A percentile compares a stretch with the other conserved stretches of the same genome.
Evolutionary conservation across 2,113 vertebrate genomes (phyloP).

Genomic region (Oryzias celebensis): DNA sequence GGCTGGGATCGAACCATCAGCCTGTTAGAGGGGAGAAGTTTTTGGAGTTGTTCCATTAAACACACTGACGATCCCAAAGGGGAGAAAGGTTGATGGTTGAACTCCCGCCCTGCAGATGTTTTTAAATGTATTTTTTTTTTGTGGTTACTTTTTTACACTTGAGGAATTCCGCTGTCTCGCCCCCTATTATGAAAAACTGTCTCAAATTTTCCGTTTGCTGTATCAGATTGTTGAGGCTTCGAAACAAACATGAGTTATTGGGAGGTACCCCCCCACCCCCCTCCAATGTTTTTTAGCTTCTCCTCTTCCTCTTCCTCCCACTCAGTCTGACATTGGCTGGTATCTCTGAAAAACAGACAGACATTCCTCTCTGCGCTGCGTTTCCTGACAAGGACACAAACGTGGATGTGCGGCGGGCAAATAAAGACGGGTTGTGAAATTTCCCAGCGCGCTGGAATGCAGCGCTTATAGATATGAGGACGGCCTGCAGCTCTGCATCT

Average conservation of each 20-base stretch:
- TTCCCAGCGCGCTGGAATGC: not conserved
- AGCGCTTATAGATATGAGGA: not conserved
- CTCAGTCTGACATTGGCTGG: conserved; percentile 29
- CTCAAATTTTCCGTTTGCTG: no score
- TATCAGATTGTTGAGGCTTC: no score
- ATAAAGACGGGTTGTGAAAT: not conserved
- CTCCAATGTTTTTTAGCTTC: not conserved
- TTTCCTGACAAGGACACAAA: conserved; percentile 37
- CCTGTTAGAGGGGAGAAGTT: no score
- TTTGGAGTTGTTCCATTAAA: no score
- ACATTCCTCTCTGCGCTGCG: conserved; percentile 47
- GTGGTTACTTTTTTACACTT: no score
- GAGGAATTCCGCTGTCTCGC: no score
- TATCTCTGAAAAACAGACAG: conserved; percentile 33
- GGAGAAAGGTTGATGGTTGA: no score
- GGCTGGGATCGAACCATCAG: no score
- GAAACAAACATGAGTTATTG: not conserved
- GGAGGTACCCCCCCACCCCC: not conserved
- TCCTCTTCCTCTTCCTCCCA: conserved; percentile 22
- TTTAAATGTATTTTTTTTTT: no score
- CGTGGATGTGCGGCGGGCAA: not conserved
- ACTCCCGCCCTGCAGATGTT: no score
- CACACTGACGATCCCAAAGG: no score
- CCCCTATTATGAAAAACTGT: no score
- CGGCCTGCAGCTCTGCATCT: not conserved